These are phyloP conservation scores for Pristionchus japonicus DNA, from an alignment of 2,888 invertebrate genomes.

Conservation along the genomic window DNA sequence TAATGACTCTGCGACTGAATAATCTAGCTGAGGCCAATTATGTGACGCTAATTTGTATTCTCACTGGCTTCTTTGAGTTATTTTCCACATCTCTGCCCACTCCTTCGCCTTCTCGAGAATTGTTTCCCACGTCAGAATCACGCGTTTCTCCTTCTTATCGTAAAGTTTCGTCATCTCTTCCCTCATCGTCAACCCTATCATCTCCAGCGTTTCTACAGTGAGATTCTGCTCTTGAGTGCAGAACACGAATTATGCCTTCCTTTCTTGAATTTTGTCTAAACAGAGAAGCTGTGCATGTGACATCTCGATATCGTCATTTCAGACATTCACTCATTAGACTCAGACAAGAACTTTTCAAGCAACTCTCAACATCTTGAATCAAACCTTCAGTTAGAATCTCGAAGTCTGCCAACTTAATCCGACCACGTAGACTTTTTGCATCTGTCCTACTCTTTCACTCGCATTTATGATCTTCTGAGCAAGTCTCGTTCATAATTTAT, in stretches of 20 bases:
- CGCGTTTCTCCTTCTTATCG: neutral
- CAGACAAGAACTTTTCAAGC: no score
- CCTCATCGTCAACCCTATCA: neutral
- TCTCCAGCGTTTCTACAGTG: no score
- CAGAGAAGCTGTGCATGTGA: neutral
- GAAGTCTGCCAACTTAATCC: neutral
- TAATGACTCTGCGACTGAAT: neutral
- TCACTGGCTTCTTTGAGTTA: neutral
- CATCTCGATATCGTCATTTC: no score
- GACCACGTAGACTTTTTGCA: neutral
- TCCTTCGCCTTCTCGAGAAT: neutral
- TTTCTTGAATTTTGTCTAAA: neutral
- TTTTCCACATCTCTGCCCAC: neutral
- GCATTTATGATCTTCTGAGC: slow-evolving; percentile 15
- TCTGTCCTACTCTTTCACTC: neutral
- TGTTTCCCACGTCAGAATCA: slow-evolving; percentile 25
- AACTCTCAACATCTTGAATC: neutral
- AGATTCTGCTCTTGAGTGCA: neutral
- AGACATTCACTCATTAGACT: no score
- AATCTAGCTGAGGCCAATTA: neutral
- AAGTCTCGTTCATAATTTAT: slow-evolving; percentile 21
- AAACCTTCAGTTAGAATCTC: neutral
- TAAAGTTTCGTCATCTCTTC: neutral
- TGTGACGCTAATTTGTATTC: neutral
- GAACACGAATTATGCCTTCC: neutral